Conservation (phyloP, 2,113 vertebrate species). For the Pelecanoides urinatrix region DNA sequence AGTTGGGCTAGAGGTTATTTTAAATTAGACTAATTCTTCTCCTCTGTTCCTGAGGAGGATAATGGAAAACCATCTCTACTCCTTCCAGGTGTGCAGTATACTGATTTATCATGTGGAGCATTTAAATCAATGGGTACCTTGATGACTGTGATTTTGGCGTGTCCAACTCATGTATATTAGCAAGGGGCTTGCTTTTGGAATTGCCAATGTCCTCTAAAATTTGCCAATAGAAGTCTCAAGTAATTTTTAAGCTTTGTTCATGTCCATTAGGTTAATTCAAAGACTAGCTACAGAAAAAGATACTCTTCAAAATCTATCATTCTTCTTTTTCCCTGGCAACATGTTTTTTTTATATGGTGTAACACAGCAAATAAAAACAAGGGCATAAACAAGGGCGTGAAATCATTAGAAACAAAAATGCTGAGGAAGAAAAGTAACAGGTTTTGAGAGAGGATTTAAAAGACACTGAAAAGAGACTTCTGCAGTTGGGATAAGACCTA, state of each 20-base stretch:
- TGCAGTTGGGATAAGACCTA: neutral
- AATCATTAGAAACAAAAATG: neutral
- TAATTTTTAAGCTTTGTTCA: neutral
- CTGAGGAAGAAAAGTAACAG: neutral
- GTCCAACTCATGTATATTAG: neutral
- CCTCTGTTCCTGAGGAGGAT: neutral
- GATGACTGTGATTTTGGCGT: neutral
- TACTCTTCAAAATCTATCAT: neutral
- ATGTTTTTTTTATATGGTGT: accelerated
- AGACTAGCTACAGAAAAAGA: neutral
- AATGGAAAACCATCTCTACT: neutral
- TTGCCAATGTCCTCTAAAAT: neutral
- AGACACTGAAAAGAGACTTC: neutral
- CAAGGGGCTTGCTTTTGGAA: neutral
- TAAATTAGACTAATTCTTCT: neutral
- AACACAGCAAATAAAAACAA: neutral
- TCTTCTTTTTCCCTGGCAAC: neutral
- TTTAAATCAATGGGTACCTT: neutral
- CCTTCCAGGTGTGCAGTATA: neutral
- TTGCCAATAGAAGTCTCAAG: neutral
- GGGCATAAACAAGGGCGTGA: neutral
- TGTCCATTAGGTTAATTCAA: neutral
- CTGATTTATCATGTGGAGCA: neutral
- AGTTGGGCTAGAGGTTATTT: neutral
- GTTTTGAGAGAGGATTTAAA: neutral